A percentile compares a stretch with the other conserved stretches of the same genome.
Conservation (phyloP, 2,113 vertebrate genomes). For the Herpailurus yagouaroundi region DNA sequence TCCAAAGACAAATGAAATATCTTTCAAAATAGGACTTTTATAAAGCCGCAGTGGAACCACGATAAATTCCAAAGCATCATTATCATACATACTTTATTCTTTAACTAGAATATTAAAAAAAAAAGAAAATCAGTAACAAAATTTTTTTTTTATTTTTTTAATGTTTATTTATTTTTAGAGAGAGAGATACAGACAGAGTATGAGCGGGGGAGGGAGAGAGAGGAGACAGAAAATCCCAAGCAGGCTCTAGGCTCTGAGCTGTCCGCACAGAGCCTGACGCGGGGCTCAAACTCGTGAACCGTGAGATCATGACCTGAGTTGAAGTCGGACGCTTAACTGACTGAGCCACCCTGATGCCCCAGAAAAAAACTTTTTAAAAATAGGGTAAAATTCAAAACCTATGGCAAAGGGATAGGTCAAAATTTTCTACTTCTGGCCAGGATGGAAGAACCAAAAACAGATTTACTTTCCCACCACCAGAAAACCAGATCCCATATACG, state of each 20-base stretch:
- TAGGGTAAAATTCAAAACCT: neutral
- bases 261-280: too few relatives aligned
- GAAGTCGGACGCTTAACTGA: accelerated
- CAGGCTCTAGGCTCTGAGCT: too few relatives aligned
- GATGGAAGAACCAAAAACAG: neutral
- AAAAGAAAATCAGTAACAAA: neutral
- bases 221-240: too few relatives aligned
- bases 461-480: neutral
- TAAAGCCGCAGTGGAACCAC: neutral
- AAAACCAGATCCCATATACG: neutral
- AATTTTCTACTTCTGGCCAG: neutral
- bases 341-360: too few relatives aligned
- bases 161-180: too few relatives aligned
- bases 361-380: neutral
- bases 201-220: too few relatives aligned
- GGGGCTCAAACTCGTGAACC: too few relatives aligned
- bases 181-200: too few relatives aligned
- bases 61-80: neutral
- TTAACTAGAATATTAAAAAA: neutral
- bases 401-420: neutral
- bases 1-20: neutral
- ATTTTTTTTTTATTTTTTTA: too few relatives aligned
- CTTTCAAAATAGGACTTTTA: neutral
- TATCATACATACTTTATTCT: neutral
- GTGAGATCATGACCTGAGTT: too few relatives aligned